These are phyloP conservation scores for Malachius bipustulatus DNA, from an alignment of 2,888 invertebrate genomes.

Conservation along the genomic window DNA sequence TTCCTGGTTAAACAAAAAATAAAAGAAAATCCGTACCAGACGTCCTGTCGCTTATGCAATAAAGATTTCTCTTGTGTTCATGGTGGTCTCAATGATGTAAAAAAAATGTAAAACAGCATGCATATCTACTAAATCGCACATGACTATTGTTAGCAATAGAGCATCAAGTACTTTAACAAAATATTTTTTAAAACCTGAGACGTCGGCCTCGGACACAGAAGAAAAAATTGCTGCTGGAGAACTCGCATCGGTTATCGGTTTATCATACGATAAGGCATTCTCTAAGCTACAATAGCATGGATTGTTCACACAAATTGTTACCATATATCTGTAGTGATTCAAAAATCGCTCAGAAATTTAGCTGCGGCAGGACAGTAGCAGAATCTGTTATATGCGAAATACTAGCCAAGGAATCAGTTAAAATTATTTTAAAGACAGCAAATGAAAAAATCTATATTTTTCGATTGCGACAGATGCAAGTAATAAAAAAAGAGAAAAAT, in stretches of 20 bases:
- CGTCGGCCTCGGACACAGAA: conserved; percentile 1
- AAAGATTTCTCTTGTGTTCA: conserved; percentile 9
- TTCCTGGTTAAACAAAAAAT: conserved; percentile 5
- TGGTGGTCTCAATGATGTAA: conserved; percentile 9
- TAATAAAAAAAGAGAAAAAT: conserved; percentile 11
- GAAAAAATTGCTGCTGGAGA: conserved; percentile 7
- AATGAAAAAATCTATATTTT: conserved; percentile 8
- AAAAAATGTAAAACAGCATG: conserved; percentile 6
- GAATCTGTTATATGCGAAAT: conserved; percentile 6
- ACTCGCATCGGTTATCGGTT: conserved; percentile 5
- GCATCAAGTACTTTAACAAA: not conserved
- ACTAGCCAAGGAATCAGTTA: conserved; percentile 7
- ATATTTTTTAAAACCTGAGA: not conserved
- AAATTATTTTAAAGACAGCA: conserved; percentile 2
- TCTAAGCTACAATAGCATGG: conserved; percentile 15
- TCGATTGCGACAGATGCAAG: conserved; percentile 11
- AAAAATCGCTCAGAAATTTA: conserved; percentile 12
- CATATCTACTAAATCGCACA: conserved; percentile 4
- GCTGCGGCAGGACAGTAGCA: conserved; percentile 9
- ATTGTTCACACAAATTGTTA: conserved; percentile 14
- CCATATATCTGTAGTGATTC: conserved; percentile 13
- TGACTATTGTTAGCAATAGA: conserved; percentile 5
- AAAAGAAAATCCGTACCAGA: not conserved
- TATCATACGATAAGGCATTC: conserved; percentile 13
- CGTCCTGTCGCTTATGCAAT: conserved; percentile 7